These are phyloP conservation scores for Microhierax caerulescens DNA, from an alignment of 2,797 vertebrate species.

Conservation along the genomic window DNA sequence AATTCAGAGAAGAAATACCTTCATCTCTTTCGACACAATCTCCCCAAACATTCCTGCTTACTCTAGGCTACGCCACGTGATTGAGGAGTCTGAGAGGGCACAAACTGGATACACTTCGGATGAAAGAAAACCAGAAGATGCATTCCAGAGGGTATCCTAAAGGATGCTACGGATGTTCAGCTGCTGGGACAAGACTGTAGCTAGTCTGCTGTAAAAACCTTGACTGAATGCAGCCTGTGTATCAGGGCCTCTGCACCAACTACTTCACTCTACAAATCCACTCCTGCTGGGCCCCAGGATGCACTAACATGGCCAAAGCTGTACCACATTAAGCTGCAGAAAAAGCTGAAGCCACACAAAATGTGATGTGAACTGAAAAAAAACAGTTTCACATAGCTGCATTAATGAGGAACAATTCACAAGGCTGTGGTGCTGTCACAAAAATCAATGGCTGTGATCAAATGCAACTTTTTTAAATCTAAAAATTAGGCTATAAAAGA, in stretches of 20 bases:
- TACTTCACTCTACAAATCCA: not conserved
- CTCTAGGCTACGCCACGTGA: not conserved
- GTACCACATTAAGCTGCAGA: not conserved
- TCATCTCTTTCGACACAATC: not conserved
- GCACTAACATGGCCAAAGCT: not conserved
- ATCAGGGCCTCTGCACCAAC: not conserved
- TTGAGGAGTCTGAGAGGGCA: not conserved
- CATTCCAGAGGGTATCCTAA: not conserved
- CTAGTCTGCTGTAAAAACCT: not conserved
- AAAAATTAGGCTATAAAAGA: constrained; percentile 50
- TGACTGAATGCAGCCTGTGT: not conserved
- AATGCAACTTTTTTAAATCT: constrained; percentile 25
- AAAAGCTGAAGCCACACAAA: not conserved
- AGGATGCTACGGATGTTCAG: not conserved
- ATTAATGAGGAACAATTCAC: constrained; percentile 51
- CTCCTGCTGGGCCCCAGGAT: not conserved
- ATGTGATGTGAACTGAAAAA: not conserved
- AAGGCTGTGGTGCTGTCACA: constrained; percentile 24
- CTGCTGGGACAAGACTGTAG: not conserved
- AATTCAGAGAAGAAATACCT: not conserved
- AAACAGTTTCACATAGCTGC: not conserved
- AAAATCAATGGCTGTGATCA: constrained; percentile 38
- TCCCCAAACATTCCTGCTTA: not conserved
- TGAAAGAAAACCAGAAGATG: not conserved
- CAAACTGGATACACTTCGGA: not conserved